Evolutionary conservation across 92 coral and sea anemone species (phyloP).

Genomic region (Umimayanthus chanpuru): DNA sequence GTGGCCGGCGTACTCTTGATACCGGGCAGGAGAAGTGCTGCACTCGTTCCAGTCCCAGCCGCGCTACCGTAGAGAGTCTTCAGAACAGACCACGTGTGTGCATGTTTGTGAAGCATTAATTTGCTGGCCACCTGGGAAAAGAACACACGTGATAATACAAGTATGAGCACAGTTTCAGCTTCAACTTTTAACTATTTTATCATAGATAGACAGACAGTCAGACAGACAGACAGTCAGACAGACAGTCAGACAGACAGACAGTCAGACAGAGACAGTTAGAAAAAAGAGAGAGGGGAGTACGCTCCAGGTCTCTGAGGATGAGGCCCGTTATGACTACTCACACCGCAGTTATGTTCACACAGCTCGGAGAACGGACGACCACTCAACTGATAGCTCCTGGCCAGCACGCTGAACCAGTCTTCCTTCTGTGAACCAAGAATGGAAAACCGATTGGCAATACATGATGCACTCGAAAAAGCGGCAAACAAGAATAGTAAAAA

Average conservation of each 20-base stretch:
- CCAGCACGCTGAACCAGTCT: conserved; percentile 79
- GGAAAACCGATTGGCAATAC: neutral
- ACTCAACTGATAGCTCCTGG: conserved; percentile 85
- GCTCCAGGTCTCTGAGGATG: neutral
- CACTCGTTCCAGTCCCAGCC: conserved; percentile 63
- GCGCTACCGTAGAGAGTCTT: conserved; percentile 85
- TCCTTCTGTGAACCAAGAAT: conserved; percentile 62
- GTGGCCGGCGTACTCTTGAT: conserved; percentile 62
- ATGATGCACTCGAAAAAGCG: too few relatives aligned
- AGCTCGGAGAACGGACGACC: conserved; percentile 87
- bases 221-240: too few relatives aligned
- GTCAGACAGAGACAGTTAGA: too few relatives aligned
- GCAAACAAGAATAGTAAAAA: neutral
- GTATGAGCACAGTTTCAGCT: neutral
- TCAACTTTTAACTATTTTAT: too few relatives aligned
- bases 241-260: too few relatives aligned
- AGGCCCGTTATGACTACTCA: conserved; percentile 42
- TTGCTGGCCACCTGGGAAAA: conserved; percentile 75
- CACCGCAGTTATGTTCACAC: conserved; percentile 89
- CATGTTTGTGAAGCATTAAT: conserved; percentile 85
- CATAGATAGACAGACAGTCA: too few relatives aligned
- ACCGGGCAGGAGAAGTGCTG: conserved; percentile 57
- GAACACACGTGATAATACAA: neutral
- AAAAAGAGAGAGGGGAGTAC: too few relatives aligned
- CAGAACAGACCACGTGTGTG: conserved; percentile 94